A percentile compares a stretch with the other conserved stretches of the same genome.
phyloP scores from a whole-genome alignment of 1,140 invertebrate species.

The Rhyacophila brunnea region DNA sequence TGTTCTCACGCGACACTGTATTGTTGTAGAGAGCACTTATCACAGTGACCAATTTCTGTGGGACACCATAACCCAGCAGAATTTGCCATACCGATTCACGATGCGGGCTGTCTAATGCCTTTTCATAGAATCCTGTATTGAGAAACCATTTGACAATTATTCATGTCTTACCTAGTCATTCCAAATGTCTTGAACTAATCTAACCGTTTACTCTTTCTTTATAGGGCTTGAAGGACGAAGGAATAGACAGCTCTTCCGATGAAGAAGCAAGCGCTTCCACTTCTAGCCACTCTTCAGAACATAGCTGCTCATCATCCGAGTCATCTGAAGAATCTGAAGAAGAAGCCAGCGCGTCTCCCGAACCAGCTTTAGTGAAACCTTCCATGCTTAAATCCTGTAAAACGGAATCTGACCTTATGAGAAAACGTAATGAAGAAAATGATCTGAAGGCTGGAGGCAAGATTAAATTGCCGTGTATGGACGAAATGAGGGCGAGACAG shows the following conservation, averaged over 20 bases:
- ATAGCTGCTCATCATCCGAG: slow-evolving; percentile 52
- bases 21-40: too few relatives aligned
- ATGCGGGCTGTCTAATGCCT: too few relatives aligned
- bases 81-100: too few relatives aligned
- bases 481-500: slow-evolving; percentile 28
- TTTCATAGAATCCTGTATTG: too few relatives aligned
- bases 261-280: slow-evolving; percentile 48
- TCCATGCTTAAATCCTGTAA: slow-evolving; percentile 46
- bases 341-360: slow-evolving; percentile 29
- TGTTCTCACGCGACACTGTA: too few relatives aligned
- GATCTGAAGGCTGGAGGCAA: slow-evolving; percentile 7
- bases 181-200: too few relatives aligned
- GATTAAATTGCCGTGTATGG: slow-evolving; percentile 32
- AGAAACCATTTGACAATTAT: too few relatives aligned
- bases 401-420: slow-evolving; percentile 48
- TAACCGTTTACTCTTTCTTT: too few relatives aligned
- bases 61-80: too few relatives aligned
- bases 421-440: slow-evolving; percentile 35
- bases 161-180: too few relatives aligned
- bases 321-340: slow-evolving; percentile 42
- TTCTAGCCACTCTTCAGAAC: slow-evolving; percentile 48
- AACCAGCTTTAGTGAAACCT: slow-evolving; percentile 41
- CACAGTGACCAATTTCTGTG: too few relatives aligned
- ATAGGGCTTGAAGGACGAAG: slow-evolving; percentile 53
- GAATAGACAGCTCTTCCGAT: slow-evolving; percentile 53